Evolutionary conservation across 2,888 invertebrate species (phyloP).

Genomic region (Cancer borealis): DNA sequence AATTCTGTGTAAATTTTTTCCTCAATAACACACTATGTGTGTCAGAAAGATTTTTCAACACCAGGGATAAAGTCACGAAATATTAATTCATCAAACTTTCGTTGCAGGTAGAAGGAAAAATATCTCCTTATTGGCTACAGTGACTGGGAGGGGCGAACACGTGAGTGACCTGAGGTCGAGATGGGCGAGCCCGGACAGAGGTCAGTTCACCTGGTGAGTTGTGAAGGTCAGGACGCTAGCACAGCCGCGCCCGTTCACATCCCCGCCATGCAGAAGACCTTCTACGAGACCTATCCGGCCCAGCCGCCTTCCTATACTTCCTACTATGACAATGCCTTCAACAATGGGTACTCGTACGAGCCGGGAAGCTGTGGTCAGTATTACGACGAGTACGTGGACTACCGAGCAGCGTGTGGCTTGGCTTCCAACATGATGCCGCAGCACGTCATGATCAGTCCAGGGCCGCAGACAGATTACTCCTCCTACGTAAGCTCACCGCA

Average conservation of each 20-base stretch:
- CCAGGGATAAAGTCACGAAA: neutral
- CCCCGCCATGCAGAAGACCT: slow-evolving; percentile 60
- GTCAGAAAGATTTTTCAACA: too few species aligned
- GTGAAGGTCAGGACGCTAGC: slow-evolving; percentile 61
- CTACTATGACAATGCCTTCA: slow-evolving; percentile 64
- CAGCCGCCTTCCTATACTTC: slow-evolving; percentile 54
- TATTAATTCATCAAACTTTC: neutral
- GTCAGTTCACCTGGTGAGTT: slow-evolving; percentile 70
- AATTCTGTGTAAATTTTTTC: neutral
- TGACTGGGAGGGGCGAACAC: slow-evolving; percentile 1
- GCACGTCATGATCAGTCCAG: slow-evolving; percentile 55
- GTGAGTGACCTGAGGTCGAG: slow-evolving; percentile 56
- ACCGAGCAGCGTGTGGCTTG: slow-evolving; percentile 57
- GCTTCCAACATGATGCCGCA: slow-evolving; percentile 63
- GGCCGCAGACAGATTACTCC: slow-evolving; percentile 36
- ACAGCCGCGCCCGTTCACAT: neutral
- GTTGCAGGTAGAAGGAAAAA: slow-evolving; percentile 49
- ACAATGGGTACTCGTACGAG: slow-evolving; percentile 62
- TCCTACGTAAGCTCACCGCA: slow-evolving; percentile 44
- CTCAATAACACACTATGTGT: too few species aligned
- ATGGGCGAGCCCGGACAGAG: slow-evolving; percentile 65
- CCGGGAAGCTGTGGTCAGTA: slow-evolving; percentile 56
- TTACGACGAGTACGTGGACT: slow-evolving; percentile 63
- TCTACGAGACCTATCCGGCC: slow-evolving; percentile 62
- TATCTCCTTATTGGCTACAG: slow-evolving; percentile 43